phyloP scores from a whole-genome alignment of 2,113 vertebrate genomes.

The Ptychochromis oligacanthus region DNA sequence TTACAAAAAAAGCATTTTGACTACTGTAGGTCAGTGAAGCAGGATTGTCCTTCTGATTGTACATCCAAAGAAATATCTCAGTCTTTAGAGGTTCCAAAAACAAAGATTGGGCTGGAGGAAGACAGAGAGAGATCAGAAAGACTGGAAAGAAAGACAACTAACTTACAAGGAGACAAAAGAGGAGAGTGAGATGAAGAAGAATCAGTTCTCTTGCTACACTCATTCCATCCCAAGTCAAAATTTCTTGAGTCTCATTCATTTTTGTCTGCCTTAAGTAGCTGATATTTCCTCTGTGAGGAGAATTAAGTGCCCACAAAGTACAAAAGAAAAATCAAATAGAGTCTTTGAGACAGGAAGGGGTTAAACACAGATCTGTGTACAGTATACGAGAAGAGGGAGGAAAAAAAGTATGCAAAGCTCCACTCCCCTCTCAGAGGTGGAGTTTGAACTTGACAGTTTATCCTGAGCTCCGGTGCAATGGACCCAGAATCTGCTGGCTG shows the following conservation, averaged over 20 bases:
- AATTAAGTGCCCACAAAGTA: not conserved
- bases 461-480: constrained; percentile 5
- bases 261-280: not conserved
- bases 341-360: not conserved
- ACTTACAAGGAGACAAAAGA: too few species aligned
- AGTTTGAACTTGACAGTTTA: constrained; percentile 40
- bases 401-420: not conserved
- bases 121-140: too few species aligned
- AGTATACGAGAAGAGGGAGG: not conserved
- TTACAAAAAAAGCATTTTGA: too few species aligned
- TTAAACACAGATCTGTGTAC: not conserved
- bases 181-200: not conserved
- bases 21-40: too few species aligned
- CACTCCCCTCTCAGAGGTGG: constrained; percentile 8
- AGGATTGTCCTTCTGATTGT: too few species aligned
- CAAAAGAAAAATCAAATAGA: not conserved
- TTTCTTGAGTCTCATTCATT: not conserved
- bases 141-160: too few species aligned
- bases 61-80: too few species aligned
- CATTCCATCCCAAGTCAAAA: not conserved
- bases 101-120: too few species aligned
- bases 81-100: too few species aligned
- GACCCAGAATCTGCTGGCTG: not conserved
- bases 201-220: not conserved
- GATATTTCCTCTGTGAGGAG: not conserved